These are phyloP conservation scores for Psococerastis gibbosa DNA, from an alignment of 2,888 invertebrate genomes.

Conservation along the genomic window DNA sequence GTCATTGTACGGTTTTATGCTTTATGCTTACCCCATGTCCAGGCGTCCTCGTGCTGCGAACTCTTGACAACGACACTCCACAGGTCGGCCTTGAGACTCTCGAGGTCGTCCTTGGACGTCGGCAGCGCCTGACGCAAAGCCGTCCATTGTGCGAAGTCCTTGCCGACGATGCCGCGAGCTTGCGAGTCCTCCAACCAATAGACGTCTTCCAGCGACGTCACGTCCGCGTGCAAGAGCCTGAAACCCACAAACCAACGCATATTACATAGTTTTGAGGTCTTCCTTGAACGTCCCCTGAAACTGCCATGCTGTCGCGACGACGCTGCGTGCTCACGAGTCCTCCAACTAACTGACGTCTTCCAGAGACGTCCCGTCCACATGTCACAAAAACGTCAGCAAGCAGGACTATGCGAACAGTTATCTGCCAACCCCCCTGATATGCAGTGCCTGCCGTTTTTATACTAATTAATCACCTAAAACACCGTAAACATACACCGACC, in stretches of 20 bases:
- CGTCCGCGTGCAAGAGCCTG: conserved; percentile 58
- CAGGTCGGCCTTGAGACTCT: conserved; percentile 57
- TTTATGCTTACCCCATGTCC: conserved; percentile 84
- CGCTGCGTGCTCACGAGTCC: too few species aligned
- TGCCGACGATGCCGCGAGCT: conserved; percentile 55
- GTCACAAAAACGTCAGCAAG: too few species aligned
- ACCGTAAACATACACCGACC: too few species aligned
- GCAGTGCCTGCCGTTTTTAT: too few species aligned
- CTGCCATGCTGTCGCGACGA: too few species aligned
- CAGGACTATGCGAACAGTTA: too few species aligned
- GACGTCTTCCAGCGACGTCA: conserved; percentile 71
- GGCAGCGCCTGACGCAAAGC: conserved; percentile 63
- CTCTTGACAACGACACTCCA: conserved; percentile 75
- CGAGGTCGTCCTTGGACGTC: conserved; percentile 59
- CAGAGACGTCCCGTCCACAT: too few species aligned
- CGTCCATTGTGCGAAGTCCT: conserved; percentile 63
- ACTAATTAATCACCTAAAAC: too few species aligned
- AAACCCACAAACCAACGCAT: neutral
- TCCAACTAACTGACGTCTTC: neutral
- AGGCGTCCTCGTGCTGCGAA: conserved; percentile 71
- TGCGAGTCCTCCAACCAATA: conserved; percentile 76
- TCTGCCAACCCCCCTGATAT: too few species aligned
- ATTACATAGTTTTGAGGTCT: too few species aligned
- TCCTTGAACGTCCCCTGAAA: too few species aligned
- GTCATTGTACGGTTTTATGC: too few species aligned